These are phyloP conservation scores for Calliopum simillimum DNA, from an alignment of 2,888 invertebrate genomes.

Conservation along the genomic window DNA sequence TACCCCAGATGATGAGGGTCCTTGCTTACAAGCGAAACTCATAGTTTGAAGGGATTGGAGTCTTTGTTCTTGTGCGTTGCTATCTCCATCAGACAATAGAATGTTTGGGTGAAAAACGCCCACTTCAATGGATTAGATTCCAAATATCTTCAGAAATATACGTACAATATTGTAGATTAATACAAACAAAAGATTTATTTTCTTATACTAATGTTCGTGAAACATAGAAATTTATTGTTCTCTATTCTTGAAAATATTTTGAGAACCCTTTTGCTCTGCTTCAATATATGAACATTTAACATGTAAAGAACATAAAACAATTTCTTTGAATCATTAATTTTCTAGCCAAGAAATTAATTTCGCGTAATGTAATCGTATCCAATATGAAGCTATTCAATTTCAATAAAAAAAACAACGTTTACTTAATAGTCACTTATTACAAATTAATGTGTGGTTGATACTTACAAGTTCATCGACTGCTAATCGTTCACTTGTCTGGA, in stretches of 20 bases:
- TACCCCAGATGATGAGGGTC: slow-evolving; percentile 44
- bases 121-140: slow-evolving; percentile 36
- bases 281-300: background rate
- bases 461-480: slow-evolving; percentile 7
- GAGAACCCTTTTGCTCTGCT: slow-evolving; percentile 8
- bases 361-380: slow-evolving; percentile 25
- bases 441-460: background rate
- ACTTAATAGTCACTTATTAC: slow-evolving; percentile 17
- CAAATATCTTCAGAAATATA: background rate
- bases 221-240: background rate
- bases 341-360: slow-evolving; percentile 17
- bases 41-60: slow-evolving; percentile 34
- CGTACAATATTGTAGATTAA: slow-evolving; percentile 17
- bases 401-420: slow-evolving; percentile 8
- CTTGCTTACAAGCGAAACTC: slow-evolving; percentile 35
- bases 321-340: background rate
- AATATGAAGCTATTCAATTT: slow-evolving; percentile 17
- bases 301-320: background rate
- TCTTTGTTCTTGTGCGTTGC: slow-evolving; percentile 5
- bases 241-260: background rate
- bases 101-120: slow-evolving; percentile 38
- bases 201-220: background rate
- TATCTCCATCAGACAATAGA: slow-evolving; percentile 12
- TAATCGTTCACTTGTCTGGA: slow-evolving; percentile 34
- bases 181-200: background rate